Conservation (phyloP, 2,113 vertebrate genomes). For the Urocynchramus pylzowi region DNA sequence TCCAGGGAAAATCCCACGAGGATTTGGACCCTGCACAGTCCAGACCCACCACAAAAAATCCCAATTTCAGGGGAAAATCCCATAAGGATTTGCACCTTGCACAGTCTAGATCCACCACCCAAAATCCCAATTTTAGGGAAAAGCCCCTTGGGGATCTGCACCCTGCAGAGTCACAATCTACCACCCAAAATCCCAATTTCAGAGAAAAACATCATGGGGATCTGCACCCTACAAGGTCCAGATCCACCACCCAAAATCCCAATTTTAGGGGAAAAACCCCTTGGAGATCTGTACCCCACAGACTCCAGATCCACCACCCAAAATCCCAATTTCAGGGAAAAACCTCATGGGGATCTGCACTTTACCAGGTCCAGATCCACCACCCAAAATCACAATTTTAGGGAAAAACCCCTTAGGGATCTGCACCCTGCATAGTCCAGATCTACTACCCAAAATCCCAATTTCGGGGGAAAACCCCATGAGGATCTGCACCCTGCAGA, state of each 20-base stretch:
- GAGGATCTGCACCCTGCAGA: rapidly evolving
- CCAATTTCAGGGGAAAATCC: background rate
- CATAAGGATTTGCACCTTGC: rapidly evolving
- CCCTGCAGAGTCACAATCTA: rapidly evolving
- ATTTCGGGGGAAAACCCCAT: too few species aligned
- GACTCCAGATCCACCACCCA: too few species aligned
- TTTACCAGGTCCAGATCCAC: rapidly evolving
- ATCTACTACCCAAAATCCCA: background rate
- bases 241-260: too few species aligned
- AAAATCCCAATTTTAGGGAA: background rate
- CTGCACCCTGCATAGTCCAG: rapidly evolving
- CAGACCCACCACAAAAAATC: too few species aligned
- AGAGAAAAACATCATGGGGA: background rate
- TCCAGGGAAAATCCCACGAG: background rate
- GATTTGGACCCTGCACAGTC: rapidly evolving
- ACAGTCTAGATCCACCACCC: rapidly evolving
- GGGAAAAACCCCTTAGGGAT: rapidly evolving
- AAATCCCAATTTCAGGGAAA: background rate
- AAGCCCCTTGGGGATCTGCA: background rate
- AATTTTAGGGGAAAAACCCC: background rate
- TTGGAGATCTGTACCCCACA: too few species aligned
- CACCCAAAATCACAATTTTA: background rate
- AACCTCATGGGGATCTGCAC: background rate
- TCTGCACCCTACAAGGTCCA: rapidly evolving
- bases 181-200: rapidly evolving